Base-by-base conservation (phyloP, 2,797 vertebrate species). In the Phoeniculus purpureus region DNA sequence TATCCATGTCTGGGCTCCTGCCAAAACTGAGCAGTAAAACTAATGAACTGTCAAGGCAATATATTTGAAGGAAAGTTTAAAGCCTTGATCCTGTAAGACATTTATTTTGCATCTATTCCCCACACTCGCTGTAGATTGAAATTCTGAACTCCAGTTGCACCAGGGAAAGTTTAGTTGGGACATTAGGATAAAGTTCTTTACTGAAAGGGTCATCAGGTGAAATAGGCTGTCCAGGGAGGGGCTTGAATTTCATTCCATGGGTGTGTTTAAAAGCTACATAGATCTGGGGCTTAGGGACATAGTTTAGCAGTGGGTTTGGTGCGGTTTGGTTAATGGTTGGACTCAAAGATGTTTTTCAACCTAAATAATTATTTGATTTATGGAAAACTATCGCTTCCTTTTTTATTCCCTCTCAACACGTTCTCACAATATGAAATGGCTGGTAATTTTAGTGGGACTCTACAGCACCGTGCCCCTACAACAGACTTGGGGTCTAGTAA, bases 1-100 rank as follows among this genome's bases (percentile, higher is more conserved):
- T 90, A 79, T 58, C 78, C 55, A 58, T 40, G 65, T 26, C 86
- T 92, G 81, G 52, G 60, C 34, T 82, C 10, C 16, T 87, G 87
- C 85, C 90, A 95, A 65, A 91, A 71, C 34, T 25, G 3, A 92
- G 70, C 48, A 91, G 73, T 87, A 81, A 92, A 94, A 82, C 45
- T 85, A 85, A 85, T 84, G 48, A 94, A 90, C 55, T 92, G 76
- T 64, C 94, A 94, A 83, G 86, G 51, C 31, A 94, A 92, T 91
- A 83, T 34, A 78, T 76, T 85, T 32, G 81, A 94, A 73, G 70
- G 48, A 34, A 96, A 87, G 79, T 85, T 93, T 81, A 67, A 90
- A 92, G 72, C 66, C 31, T 87, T 85, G 73, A 78, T 59, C 85
- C 9, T 1, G 0, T 9, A 64, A 10, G 65, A 15, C 4, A 20